phyloP scores from a whole-genome alignment of 2,113 vertebrate genomes.

The Prolemur simus region DNA sequence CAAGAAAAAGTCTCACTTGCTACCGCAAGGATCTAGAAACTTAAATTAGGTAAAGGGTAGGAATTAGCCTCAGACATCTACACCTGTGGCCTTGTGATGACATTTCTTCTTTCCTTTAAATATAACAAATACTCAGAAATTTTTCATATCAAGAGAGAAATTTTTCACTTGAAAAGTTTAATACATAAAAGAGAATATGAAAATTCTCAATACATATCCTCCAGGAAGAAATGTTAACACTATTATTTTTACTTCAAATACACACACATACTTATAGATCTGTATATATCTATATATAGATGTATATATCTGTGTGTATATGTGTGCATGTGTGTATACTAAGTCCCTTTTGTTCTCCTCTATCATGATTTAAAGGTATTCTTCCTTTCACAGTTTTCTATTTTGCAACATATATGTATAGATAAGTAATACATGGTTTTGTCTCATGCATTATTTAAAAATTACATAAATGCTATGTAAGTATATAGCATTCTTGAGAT shows the following conservation, averaged over 20 bases:
- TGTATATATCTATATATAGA: background rate
- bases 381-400: background rate
- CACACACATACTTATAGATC: background rate
- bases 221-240: background rate
- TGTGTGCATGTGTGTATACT: background rate
- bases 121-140: background rate
- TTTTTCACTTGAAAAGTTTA: background rate
- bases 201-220: background rate
- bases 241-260: slow-evolving; percentile 6
- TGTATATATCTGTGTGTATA: background rate
- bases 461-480: background rate
- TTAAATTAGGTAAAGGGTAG: background rate
- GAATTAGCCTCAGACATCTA: background rate
- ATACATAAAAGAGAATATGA: background rate
- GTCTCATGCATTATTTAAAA: background rate
- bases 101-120: background rate
- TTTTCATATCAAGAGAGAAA: background rate
- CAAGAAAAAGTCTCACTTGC: background rate
- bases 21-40: background rate
- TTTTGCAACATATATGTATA: background rate
- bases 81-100: background rate
- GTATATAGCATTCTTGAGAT: background rate
- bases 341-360: background rate
- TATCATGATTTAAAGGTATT: background rate
- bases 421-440: background rate